Evolutionary conservation across 1,140 invertebrate species (phyloP), one percentile per base, ranked within the genome.

Genomic region (Panulirus ornatus): DNA sequence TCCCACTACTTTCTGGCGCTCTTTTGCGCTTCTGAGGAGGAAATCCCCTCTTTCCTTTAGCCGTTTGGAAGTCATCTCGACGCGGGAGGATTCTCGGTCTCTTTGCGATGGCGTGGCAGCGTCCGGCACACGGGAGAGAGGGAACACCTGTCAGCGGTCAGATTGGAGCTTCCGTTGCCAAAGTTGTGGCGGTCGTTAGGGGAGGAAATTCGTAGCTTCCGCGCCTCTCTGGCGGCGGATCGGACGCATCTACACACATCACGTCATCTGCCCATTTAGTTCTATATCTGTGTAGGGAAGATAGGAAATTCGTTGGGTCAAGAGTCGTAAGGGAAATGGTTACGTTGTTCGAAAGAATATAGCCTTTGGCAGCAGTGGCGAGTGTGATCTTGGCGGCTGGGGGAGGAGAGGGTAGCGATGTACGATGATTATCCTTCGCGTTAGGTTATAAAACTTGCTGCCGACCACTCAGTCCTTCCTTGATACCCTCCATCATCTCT

Each of bases 111-210:
- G 27, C 47, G 47, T 58, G 44, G 78, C 8, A 14, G 78, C n/a
- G 47, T 47, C 1, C 78, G 36, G 42, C n/a, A 51, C 73, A 73
- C 3, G 38, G 66, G n/a, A n/a, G n/a, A 36, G 40, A 63, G 82
- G 19, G 58, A 30, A 78, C 75, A 78, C 83, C 66, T 84, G 83
- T 84, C 83, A 73, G n/a, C 83, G 83, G 83, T 84, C 83, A 84
- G 83, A 84, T 73, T 47, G 63, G 83, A 73, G 42, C 27, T 51
- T 81, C 78, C 78, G 78, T 19, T 8, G 51, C n/a, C 34, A 79
- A 81, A 81, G 1, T 81, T 81, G 51, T 36, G 78, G 78, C 47
- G 19, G 22, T 58, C 38, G 78, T 16, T 40, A 79, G 78, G 78
- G n/a, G n/a, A n/a, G n/a, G n/a, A 58, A 58, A 81, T 30, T 63